Percentiles rank a stretch among this genome's conserved stretches.
These are phyloP conservation scores for Toxotes jaculatrix DNA, from an alignment of 2,113 vertebrate species.

Conservation along the genomic window DNA sequence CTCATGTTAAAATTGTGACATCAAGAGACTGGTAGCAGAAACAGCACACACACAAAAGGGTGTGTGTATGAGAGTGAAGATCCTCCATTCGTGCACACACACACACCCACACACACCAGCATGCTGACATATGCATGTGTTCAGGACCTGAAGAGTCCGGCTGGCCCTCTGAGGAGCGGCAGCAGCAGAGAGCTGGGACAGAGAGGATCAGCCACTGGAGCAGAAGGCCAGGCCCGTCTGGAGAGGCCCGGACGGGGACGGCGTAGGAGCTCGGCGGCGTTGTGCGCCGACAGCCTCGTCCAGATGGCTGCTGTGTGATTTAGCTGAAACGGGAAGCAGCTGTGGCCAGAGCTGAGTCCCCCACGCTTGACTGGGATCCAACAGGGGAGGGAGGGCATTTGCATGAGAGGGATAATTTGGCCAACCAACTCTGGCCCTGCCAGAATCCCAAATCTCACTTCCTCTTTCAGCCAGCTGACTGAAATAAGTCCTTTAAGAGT, in stretches of 20 bases:
- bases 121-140: not conserved
- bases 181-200: constrained; percentile 79
- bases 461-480: constrained; percentile 84
- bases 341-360: constrained; percentile 85
- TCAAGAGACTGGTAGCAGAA: not conserved
- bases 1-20: constrained; percentile 10
- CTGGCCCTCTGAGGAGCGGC: constrained; percentile 67
- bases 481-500: constrained; percentile 63
- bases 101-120: constrained; percentile 33
- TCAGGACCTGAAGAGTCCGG: constrained; percentile 45
- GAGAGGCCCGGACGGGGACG: constrained; percentile 47
- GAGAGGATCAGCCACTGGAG: constrained; percentile 77
- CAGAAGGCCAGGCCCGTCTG: constrained; percentile 76
- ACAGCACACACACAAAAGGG: not conserved
- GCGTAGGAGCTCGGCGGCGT: constrained; percentile 84
- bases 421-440: constrained; percentile 88
- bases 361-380: constrained; percentile 90
- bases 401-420: constrained; percentile 95
- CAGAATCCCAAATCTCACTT: constrained; percentile 95
- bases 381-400: constrained; percentile 89
- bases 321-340: constrained; percentile 92
- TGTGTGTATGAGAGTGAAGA: not conserved
- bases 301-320: constrained; percentile 90
- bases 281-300: constrained; percentile 79
- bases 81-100: not conserved